These are phyloP conservation scores for Caenorhabditis inopinata DNA, from an alignment of 1,140 invertebrate genomes.

Conservation along the genomic window DNA sequence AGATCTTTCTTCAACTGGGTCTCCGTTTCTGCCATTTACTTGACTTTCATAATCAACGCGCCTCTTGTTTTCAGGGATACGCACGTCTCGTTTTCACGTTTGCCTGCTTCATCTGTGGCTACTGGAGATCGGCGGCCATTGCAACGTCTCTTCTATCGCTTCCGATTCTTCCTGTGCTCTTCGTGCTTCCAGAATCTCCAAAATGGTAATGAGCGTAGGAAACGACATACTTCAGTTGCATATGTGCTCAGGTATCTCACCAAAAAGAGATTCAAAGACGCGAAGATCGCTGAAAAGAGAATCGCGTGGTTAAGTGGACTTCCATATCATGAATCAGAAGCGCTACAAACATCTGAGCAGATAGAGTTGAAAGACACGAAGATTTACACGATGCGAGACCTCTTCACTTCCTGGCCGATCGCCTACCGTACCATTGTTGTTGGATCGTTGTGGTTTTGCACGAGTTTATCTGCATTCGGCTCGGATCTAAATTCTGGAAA, in stretches of 20 bases:
- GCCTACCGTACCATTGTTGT: constrained; percentile 33
- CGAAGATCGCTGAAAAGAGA: background rate
- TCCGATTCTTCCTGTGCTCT: constrained; percentile 22
- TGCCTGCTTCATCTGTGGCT: constrained; percentile 30
- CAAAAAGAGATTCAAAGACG: background rate
- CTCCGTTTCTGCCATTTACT: too few species aligned
- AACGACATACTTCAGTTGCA: background rate
- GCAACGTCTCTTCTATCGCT: constrained; percentile 28
- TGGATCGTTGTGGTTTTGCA: constrained; percentile 37
- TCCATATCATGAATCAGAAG: background rate
- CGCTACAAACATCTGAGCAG: background rate
- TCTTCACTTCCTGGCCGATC: background rate
- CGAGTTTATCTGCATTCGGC: constrained; percentile 38
- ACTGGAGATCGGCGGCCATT: constrained; percentile 41
- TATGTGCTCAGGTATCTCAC: constrained; percentile 36
- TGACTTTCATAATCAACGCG: too few species aligned
- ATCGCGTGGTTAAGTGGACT: background rate
- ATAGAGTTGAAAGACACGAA: constrained; percentile 23
- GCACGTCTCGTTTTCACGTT: constrained; percentile 40
- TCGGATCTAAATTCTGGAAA: constrained; percentile 39
- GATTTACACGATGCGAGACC: constrained; percentile 36
- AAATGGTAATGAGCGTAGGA: constrained; percentile 6
- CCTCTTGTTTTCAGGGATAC: constrained; percentile 34
- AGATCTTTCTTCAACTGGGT: constrained; percentile 47
- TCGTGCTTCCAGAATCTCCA: constrained; percentile 35